Base-by-base conservation (phyloP, 2,797 vertebrate species). In the Glyptemys insculpta region DNA sequence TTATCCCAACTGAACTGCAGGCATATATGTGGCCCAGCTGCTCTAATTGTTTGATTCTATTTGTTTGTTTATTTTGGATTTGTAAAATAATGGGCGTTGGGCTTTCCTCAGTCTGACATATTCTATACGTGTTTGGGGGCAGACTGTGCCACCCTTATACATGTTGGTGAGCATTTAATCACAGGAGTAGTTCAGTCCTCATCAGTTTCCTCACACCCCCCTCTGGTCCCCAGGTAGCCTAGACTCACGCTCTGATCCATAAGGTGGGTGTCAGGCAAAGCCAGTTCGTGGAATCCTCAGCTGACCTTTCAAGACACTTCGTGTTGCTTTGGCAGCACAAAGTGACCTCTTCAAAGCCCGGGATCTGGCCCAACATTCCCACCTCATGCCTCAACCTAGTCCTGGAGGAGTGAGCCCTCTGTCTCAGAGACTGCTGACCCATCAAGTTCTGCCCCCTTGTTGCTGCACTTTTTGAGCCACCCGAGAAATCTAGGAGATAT, bases 401-500 rank as follows among this genome's bases (percentile, higher is more conserved):
- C 27, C 57, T 37, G 12, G 44, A 49, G 68, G 44, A 49, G 52
- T 29, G 47, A 79, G 65, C 68, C 68, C 72, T 37, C 59, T 18
- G 83, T 95, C 74, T 50, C 82, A 53, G 78, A 88, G 65, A 87
- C 27, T 5, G 0, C 1, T 19, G 57, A 89, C 68, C 79, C 41
- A 18, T 53, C 56, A 0, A 2, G 8, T 53, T 53, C 52, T 53
- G 52, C 52, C 52, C 7, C 52, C 52, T 53, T 19, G 18, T 53
- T 53, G 52, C 52, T 53, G 19, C 18, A 57, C 87, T 95, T 78
- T 31, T 41, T 88, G 92, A 91, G 65, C 90, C 47, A 27, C 83
- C 41, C 79, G 88, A 96, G 94, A 91, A 96, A 86, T 10, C 52
- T 62, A 37, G 59, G 29, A 89, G 89, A 92, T 95, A 94, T 89